A percentile compares a stretch with the other conserved stretches of the same genome.
Evolutionary conservation across 2,888 invertebrate species (phyloP).

Genomic region (Nipponacmea schrenckii): DNA sequence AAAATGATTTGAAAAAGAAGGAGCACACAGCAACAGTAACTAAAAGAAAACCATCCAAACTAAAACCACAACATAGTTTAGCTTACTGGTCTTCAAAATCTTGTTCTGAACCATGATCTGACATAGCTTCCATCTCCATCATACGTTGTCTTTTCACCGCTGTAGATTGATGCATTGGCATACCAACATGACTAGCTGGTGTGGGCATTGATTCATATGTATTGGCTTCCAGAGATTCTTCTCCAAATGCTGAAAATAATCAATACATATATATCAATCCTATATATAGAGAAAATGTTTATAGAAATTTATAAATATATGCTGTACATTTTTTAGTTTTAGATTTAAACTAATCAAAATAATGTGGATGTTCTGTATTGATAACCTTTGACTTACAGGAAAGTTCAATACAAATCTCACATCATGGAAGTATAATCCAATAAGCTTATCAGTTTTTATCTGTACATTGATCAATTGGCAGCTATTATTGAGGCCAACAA

Average conservation of each 20-base stretch:
- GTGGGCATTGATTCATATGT: conserved; percentile 32
- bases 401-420: no score
- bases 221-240: conserved; percentile 29
- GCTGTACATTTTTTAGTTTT: not conserved
- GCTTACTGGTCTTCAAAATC: conserved; percentile 58
- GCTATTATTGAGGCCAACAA: no score
- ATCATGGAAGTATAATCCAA: not conserved
- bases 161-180: conserved; percentile 54
- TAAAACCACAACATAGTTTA: not conserved
- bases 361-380: no score
- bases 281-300: not conserved
- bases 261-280: not conserved
- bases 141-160: conserved; percentile 52
- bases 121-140: conserved; percentile 45
- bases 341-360: not conserved
- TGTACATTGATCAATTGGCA: no score
- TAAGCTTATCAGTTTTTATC: no score
- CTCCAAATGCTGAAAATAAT: conserved; percentile 16
- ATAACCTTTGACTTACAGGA: no score
- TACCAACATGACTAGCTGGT: conserved; percentile 48
- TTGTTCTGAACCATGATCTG: conserved; percentile 55
- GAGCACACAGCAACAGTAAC: conserved; percentile 30
- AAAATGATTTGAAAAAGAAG: conserved; percentile 25
- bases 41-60: conserved; percentile 22
- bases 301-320: not conserved